phyloP scores from a whole-genome alignment of 2,113 vertebrate genomes.

The Colaptes auratus region DNA sequence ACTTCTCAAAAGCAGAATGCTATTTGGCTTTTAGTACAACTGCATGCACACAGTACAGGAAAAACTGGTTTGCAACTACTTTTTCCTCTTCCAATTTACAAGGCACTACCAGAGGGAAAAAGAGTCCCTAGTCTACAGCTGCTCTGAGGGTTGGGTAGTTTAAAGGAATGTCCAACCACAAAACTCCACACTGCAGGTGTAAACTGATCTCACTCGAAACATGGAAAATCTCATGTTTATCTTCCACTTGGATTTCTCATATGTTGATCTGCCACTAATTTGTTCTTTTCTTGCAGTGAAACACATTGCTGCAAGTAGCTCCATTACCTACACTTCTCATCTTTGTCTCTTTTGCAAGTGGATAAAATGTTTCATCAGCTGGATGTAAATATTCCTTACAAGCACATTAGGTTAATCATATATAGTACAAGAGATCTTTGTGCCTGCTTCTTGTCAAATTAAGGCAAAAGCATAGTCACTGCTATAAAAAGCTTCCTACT shows the following conservation, averaged over 20 bases:
- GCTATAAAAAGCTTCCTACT: background rate
- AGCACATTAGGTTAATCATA: background rate
- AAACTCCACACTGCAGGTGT: background rate
- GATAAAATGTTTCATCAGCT: background rate
- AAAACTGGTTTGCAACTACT: background rate
- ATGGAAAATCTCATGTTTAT: background rate
- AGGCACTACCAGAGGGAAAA: background rate
- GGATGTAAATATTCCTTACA: background rate
- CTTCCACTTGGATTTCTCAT: background rate
- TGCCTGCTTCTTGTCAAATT: background rate
- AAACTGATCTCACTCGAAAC: background rate
- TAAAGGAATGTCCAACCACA: background rate
- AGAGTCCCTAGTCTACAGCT: background rate
- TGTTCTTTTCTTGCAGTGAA: background rate
- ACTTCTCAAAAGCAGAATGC: background rate
- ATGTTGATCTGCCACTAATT: background rate
- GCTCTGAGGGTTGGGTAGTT: background rate
- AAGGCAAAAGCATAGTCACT: background rate
- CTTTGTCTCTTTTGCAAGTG: background rate
- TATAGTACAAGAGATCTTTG: background rate
- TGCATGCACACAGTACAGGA: background rate
- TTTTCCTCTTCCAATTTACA: background rate
- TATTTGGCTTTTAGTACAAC: background rate
- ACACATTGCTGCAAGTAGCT: background rate
- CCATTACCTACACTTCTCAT: background rate